These are phyloP conservation scores for Genyomyrus donnyi DNA, from an alignment of 2,113 vertebrate genomes.

Conservation along the genomic window DNA sequence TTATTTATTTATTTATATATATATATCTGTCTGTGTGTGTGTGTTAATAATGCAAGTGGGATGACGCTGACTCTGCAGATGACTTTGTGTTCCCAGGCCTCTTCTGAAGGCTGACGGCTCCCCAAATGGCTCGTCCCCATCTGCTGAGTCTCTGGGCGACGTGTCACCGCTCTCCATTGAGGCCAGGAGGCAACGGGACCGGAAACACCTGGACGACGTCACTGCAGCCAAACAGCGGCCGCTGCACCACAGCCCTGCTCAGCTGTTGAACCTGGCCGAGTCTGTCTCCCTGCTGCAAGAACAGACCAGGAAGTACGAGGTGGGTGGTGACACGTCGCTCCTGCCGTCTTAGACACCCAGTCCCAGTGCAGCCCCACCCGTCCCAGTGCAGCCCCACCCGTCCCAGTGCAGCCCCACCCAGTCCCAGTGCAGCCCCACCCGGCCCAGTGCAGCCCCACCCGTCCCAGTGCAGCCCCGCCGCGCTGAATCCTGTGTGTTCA, in stretches of 20 bases:
- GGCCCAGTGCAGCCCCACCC: background rate
- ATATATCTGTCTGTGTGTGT: background rate
- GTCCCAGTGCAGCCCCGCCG: too few species aligned
- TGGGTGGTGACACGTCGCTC: conserved; percentile 36
- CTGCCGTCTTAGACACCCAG: background rate
- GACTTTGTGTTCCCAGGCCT: conserved; percentile 29
- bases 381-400: background rate
- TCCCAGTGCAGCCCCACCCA: too few species aligned
- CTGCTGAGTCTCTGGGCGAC: conserved; percentile 44
- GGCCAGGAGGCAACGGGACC: conserved; percentile 63
- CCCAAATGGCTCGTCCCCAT: conserved; percentile 49
- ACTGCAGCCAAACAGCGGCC: conserved; percentile 78
- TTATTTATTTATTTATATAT: background rate
- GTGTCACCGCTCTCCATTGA: conserved; percentile 52
- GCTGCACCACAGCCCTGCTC: conserved; percentile 67
- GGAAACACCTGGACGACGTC: conserved; percentile 82
- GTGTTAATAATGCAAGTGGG: background rate
- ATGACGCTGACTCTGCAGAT: background rate
- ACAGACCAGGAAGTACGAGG: conserved; percentile 77
- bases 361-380: too few species aligned
- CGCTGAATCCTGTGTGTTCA: background rate
- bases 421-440: background rate
- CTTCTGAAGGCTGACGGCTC: conserved; percentile 47
- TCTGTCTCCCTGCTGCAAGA: conserved; percentile 67
- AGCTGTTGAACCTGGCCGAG: conserved; percentile 74